A percentile compares a stretch with the other conserved stretches of the same genome.
phyloP scores from a whole-genome alignment of 2,797 vertebrate genomes.

The Knipowitschia caucasica region DNA sequence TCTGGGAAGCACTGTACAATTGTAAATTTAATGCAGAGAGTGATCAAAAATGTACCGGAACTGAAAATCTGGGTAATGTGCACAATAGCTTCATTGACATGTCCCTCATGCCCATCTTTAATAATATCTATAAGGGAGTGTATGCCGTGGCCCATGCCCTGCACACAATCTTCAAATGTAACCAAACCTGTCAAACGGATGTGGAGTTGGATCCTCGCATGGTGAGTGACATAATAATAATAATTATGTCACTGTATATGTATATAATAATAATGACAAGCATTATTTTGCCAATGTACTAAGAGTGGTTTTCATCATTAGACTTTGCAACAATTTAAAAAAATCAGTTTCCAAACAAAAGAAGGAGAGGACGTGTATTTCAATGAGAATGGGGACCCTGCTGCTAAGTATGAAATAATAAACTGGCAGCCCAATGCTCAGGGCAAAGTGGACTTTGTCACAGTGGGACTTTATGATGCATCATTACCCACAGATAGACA shows the following conservation, averaged over 20 bases:
- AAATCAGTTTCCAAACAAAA: slow-evolving; percentile 55
- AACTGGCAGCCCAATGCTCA: slow-evolving; percentile 67
- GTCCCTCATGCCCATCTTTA: slow-evolving; percentile 67
- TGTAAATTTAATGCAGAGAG: slow-evolving; percentile 41
- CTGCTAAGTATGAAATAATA: slow-evolving; percentile 73
- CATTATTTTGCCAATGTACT: neutral
- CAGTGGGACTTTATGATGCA: slow-evolving; percentile 69
- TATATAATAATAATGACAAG: too few species aligned
- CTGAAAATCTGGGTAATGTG: slow-evolving; percentile 48
- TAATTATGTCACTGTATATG: too few species aligned
- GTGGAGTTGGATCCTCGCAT: slow-evolving; percentile 47
- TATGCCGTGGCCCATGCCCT: slow-evolving; percentile 71
- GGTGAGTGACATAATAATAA: slow-evolving; percentile 52
- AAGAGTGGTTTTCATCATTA: slow-evolving; percentile 13
- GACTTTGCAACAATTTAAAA: slow-evolving; percentile 63
- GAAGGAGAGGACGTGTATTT: slow-evolving; percentile 69
- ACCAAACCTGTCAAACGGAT: slow-evolving; percentile 49
- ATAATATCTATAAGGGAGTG: slow-evolving; percentile 72
- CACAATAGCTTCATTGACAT: slow-evolving; percentile 66
- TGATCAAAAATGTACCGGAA: slow-evolving; percentile 49
- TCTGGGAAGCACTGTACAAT: slow-evolving; percentile 67
- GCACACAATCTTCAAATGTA: slow-evolving; percentile 58
- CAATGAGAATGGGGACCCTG: slow-evolving; percentile 68
- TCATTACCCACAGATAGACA: slow-evolving; percentile 49
- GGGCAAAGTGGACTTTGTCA: slow-evolving; percentile 58